A percentile compares a stretch with the other conserved stretches of the same genome.
phyloP scores from a whole-genome alignment of 2,888 invertebrate species.

The Amphipoea lucens region DNA sequence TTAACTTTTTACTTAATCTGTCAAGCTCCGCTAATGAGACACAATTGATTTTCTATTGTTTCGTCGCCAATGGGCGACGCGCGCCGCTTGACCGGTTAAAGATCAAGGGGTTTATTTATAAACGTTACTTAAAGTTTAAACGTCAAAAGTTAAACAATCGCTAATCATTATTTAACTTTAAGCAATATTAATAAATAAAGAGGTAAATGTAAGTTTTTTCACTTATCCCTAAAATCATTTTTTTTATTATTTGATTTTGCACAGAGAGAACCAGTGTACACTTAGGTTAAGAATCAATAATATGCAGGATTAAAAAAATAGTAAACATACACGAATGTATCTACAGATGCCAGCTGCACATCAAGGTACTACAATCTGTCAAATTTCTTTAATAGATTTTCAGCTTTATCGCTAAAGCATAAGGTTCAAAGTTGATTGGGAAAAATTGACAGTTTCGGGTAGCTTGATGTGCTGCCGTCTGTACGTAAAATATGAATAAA shows the following conservation, averaged over 20 bases:
- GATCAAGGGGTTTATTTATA: neutral
- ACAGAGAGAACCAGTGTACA: neutral
- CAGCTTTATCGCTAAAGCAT: too few relatives aligned
- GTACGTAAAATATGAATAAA: slow-evolving; percentile 34
- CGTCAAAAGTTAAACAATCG: neutral
- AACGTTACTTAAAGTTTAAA: too few relatives aligned
- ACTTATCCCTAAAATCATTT: slow-evolving; percentile 5
- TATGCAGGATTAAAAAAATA: neutral
- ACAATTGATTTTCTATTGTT: too few relatives aligned
- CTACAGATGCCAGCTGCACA: too few relatives aligned
- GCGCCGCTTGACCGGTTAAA: too few relatives aligned
- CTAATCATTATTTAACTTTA: neutral
- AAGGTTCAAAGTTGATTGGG: too few relatives aligned
- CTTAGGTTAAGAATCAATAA: neutral
- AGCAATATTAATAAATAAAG: neutral
- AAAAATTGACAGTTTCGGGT: too few relatives aligned
- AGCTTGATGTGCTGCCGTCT: too few relatives aligned
- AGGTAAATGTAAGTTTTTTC: neutral
- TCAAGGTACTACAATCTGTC: too few relatives aligned
- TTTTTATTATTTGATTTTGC: neutral
- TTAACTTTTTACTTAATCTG: neutral
- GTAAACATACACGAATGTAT: neutral
- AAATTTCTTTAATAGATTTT: too few relatives aligned
- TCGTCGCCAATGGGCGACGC: too few relatives aligned
- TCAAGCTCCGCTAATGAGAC: too few relatives aligned